phyloP scores from a whole-genome alignment of 2,888 invertebrate genomes.

The Galerucella calmariensis region DNA sequence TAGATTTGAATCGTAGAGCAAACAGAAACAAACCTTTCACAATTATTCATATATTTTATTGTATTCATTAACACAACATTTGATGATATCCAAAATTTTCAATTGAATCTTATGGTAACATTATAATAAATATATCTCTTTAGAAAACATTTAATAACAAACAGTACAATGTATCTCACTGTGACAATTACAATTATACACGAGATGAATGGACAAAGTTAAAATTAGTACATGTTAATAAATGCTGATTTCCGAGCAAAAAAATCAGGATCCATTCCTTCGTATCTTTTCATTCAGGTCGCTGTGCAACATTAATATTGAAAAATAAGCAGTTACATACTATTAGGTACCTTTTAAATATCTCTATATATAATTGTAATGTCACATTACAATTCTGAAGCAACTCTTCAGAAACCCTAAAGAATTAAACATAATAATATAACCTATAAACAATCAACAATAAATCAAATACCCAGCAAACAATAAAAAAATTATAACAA shows the following conservation, averaged over 20 bases:
- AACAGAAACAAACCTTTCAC: neutral
- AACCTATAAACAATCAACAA: slow-evolving; percentile 10
- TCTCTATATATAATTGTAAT: neutral
- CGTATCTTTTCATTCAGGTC: neutral
- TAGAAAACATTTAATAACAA: slow-evolving; percentile 6
- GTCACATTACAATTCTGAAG: neutral
- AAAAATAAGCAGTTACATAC: neutral
- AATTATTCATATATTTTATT: neutral
- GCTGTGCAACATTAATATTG: neutral
- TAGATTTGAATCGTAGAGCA: too few relatives aligned
- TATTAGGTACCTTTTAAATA: neutral
- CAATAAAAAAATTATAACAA: slow-evolving; percentile 12
- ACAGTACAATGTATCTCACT: neutral
- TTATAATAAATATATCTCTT: slow-evolving; percentile 2
- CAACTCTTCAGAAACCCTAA: neutral
- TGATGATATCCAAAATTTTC: neutral
- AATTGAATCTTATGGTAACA: slow-evolving; percentile 2
- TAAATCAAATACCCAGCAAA: slow-evolving; percentile 7
- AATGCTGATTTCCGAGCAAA: neutral
- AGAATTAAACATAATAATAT: slow-evolving; percentile 6
- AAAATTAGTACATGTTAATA: neutral
- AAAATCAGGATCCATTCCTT: neutral
- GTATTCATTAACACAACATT: neutral
- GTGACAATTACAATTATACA: neutral
- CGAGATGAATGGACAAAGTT: neutral